Conservation (phyloP, 92 coral and sea anemone genomes). For the Bergia puertoricense region DNA sequence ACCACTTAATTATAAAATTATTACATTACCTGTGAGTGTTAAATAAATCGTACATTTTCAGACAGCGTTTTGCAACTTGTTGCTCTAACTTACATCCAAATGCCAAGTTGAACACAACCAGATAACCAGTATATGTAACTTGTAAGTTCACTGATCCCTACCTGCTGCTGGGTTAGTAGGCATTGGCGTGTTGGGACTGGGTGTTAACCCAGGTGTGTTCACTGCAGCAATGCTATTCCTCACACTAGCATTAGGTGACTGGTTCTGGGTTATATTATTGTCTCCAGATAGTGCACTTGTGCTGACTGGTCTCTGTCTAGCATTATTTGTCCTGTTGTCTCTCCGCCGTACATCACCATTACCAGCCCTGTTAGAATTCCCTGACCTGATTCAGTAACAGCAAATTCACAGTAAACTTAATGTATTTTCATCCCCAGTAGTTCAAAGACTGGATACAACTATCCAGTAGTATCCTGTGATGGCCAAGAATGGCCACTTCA, state of each 20-base stretch:
- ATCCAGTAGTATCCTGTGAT: too few species aligned
- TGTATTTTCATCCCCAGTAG: too few species aligned
- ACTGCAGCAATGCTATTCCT: constrained; percentile 41
- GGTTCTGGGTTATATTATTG: not conserved
- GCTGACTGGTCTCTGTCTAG: constrained; percentile 81
- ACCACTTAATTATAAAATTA: too few species aligned
- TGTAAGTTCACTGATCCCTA: not conserved
- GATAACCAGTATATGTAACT: too few species aligned
- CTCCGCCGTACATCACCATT: constrained; percentile 80
- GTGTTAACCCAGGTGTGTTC: not conserved
- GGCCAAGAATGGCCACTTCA: too few species aligned
- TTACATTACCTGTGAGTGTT: too few species aligned
- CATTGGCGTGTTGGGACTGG: not conserved
- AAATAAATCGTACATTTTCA: too few species aligned
- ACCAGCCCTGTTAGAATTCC: constrained; percentile 38
- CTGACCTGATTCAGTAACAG: not conserved
- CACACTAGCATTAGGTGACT: constrained; percentile 35
- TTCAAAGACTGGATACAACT: too few species aligned
- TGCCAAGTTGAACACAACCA: too few species aligned
- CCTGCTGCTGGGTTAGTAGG: constrained; percentile 3
- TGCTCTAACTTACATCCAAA: too few species aligned
- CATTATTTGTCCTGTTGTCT: constrained; percentile 46
- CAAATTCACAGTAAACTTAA: not conserved
- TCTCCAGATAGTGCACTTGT: constrained; percentile 72
- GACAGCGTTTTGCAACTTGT: too few species aligned